Evolutionary conservation across 2,888 invertebrate genomes (phyloP).

Genomic region (Micropterix aruncella): DNA sequence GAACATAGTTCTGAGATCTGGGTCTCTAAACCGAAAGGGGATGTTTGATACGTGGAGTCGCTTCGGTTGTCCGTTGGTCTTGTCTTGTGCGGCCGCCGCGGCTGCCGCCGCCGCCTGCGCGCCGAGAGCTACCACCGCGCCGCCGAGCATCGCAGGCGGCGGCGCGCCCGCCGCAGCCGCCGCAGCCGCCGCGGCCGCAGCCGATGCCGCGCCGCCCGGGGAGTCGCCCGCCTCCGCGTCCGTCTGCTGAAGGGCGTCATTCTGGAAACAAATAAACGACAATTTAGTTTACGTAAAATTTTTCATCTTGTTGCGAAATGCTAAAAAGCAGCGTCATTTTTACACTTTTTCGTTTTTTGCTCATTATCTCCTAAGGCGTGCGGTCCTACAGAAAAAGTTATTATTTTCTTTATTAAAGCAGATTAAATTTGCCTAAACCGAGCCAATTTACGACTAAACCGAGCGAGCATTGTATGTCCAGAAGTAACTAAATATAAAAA

Average conservation of each 20-base stretch:
- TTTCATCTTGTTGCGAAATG: no score
- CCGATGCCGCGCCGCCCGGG: slow-evolving; percentile 23
- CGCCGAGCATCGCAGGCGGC: slow-evolving; percentile 36
- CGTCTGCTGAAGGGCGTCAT: slow-evolving; percentile 30
- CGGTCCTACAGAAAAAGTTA: no score
- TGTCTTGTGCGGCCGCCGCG: slow-evolving; percentile 28
- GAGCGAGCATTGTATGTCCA: no score
- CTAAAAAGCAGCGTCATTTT: no score
- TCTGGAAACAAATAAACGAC: no score
- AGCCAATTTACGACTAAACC: no score
- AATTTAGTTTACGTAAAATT: no score
- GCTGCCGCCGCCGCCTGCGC: slow-evolving; percentile 22
- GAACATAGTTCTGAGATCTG: slow-evolving; percentile 95
- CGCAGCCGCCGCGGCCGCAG: slow-evolving; percentile 24
- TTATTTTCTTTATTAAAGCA: no score
- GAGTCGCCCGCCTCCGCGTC: slow-evolving; percentile 28
- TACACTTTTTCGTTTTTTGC: no score
- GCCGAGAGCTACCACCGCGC: slow-evolving; percentile 23
- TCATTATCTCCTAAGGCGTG: no score
- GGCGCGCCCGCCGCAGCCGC: slow-evolving; percentile 21
- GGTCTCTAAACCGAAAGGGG: slow-evolving; percentile 98
- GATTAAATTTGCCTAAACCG: no score
- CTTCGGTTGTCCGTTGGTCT: slow-evolving; percentile 65
- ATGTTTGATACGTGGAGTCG: slow-evolving; percentile 98
- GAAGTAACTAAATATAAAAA: no score